Base-by-base conservation (phyloP, 2,797 vertebrate species). In the Chrysocyon brachyurus region DNA sequence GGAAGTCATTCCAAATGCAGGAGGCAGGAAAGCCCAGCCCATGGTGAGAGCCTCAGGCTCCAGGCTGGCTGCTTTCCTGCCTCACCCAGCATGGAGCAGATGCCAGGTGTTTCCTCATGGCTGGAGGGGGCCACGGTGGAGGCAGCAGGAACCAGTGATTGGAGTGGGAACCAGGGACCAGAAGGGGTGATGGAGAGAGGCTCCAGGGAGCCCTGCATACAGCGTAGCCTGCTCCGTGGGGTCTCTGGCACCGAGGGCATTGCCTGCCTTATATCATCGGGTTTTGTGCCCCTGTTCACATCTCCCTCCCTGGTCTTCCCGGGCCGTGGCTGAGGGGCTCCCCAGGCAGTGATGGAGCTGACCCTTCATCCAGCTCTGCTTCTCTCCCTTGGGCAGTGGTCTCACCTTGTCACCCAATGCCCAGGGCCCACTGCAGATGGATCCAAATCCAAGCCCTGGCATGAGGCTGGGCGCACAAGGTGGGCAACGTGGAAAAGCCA, bases 361-460 rank as follows among this genome's bases (percentile, higher is more conserved):
- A 40, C 28, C 22, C 36, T 33, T 12, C 1, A 4, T 15, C 75
- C 49, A 19, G 59, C 66, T 85, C 64, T 54, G 79, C 17, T 64
- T 19, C n/a, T 73, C 2, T 61, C 33, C 68, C 21, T 0, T 2
- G 28, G 33, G 36, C 6, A 0, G 6, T 15, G 9, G 49, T 33
- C 75, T 90, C 22, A 16, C 26, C 52, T 66, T 33, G 70, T 68
- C 52, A 31, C 28, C 57, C 1, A 3, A 21, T 33, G 87, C 15
- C 49, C 54, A 28, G 87, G 31, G 5, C 54, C 46, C 12, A 12
- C 33, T 64, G 21, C 16, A 73, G n/a, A 26, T 11, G 19, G 83
- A 19, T 21, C 33, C 36, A 12, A 10, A 66, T 36, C 40, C 1
- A 28, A 49, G 70, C 21, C 57, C 49, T 36, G 56, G 12, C 5